Evolutionary conservation across 2,888 invertebrate genomes (phyloP).

Genomic region (Leucophora obtusa): DNA sequence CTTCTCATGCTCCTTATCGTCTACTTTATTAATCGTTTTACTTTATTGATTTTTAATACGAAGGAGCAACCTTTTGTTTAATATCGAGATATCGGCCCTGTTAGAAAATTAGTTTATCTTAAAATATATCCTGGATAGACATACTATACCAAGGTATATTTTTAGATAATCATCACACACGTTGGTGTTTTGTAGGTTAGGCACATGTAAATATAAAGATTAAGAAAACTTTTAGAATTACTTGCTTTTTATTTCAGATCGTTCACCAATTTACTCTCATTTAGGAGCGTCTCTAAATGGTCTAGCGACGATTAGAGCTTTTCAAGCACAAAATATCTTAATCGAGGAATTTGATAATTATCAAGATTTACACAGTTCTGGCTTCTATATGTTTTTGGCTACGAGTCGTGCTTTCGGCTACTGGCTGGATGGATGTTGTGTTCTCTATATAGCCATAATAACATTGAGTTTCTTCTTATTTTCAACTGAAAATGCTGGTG

Average conservation of each 20-base stretch:
- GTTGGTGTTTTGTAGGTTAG: too few species aligned
- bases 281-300: constrained; percentile 93
- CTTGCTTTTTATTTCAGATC: constrained; percentile 79
- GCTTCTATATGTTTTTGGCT: constrained; percentile 93
- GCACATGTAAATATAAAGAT: too few species aligned
- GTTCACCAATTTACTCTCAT: constrained; percentile 96
- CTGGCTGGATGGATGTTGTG: constrained; percentile 93
- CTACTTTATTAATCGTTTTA: too few species aligned
- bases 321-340: constrained; percentile 88
- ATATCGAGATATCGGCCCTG: too few species aligned
- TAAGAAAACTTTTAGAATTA: too few species aligned
- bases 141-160: too few species aligned
- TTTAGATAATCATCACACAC: too few species aligned
- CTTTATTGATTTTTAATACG: too few species aligned
- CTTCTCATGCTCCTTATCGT: too few species aligned
- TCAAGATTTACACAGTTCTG: constrained; percentile 92
- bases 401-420: constrained; percentile 97
- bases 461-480: constrained; percentile 90
- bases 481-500: constrained; percentile 84
- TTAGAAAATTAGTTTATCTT: too few species aligned
- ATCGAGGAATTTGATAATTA: constrained; percentile 89
- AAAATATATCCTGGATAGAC: too few species aligned
- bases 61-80: too few species aligned
- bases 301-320: constrained; percentile 93
- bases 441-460: constrained; percentile 90